A percentile compares a stretch with the other conserved stretches of the same genome.
These are phyloP conservation scores for Hirudinaria manillensis DNA, from an alignment of 2,888 invertebrate genomes.

Conservation along the genomic window DNA sequence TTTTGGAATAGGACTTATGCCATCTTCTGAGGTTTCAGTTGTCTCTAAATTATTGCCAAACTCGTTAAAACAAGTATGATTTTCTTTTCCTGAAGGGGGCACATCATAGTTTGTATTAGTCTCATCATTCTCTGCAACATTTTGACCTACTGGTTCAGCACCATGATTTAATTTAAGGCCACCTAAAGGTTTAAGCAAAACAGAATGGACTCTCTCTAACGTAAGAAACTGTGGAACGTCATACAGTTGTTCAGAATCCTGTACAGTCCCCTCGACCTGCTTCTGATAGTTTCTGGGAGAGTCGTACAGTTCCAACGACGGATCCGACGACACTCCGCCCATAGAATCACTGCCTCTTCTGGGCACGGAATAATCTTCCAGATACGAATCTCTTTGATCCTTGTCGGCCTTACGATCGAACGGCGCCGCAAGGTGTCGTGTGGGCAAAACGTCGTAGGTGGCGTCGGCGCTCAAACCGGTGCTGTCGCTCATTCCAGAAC, in stretches of 20 bases:
- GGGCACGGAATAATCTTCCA: constrained; percentile 35
- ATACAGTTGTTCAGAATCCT: constrained; percentile 14
- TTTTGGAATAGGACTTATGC: not conserved
- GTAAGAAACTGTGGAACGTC: constrained; percentile 15
- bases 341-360: constrained; percentile 1
- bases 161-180: not conserved
- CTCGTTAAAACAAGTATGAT: not conserved
- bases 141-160: not conserved
- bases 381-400: constrained; percentile 33
- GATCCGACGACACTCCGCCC: not conserved
- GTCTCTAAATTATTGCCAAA: not conserved
- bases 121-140: not conserved
- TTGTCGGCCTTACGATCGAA: constrained; percentile 1
- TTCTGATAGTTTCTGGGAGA: constrained; percentile 25
- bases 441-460: constrained; percentile 21
- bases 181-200: not conserved
- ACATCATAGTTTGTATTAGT: not conserved
- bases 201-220: not conserved
- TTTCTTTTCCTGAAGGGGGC: not conserved
- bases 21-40: not conserved
- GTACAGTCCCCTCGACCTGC: not conserved
- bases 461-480: constrained; percentile 57
- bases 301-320: constrained; percentile 32
- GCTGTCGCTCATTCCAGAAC: constrained; percentile 61
- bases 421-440: not conserved